Conservation (phyloP, 2,888 invertebrate species). For the Drosophila emarginata region DNA sequence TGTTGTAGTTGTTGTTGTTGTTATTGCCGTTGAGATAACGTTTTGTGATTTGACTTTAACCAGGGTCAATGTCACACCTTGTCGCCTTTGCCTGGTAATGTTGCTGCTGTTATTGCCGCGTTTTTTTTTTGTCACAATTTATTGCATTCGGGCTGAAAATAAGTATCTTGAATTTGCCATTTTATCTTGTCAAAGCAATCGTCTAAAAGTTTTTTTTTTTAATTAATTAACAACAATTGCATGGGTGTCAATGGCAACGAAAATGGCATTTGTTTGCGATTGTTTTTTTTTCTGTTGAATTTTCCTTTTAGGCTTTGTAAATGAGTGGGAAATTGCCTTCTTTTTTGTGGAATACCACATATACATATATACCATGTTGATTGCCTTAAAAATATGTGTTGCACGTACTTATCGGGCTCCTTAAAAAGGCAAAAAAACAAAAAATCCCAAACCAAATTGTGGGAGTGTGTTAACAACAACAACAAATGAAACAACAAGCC, state of each 20-base stretch:
- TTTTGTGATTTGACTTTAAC: slow-evolving; percentile 46
- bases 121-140: slow-evolving; percentile 72
- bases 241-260: slow-evolving; percentile 70
- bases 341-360: not conserved
- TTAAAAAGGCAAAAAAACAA: not conserved
- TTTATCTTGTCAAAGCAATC: slow-evolving; percentile 76
- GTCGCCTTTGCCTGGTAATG: slow-evolving; percentile 58
- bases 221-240: slow-evolving; percentile 73
- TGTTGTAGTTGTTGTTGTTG: slow-evolving; percentile 33
- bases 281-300: slow-evolving; percentile 14
- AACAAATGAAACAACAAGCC: slow-evolving; percentile 60
- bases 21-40: slow-evolving; percentile 46
- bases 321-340: slow-evolving; percentile 9
- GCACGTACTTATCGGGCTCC: slow-evolving; percentile 14
- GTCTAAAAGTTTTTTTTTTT: slow-evolving; percentile 65
- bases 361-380: slow-evolving; percentile 1
- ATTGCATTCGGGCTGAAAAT: slow-evolving; percentile 56
- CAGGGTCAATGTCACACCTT: slow-evolving; percentile 75
- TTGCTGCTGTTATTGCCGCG: slow-evolving; percentile 42
- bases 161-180: slow-evolving; percentile 48
- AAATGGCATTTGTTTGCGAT: slow-evolving; percentile 37
- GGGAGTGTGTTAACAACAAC: slow-evolving; percentile 76
- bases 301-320: slow-evolving; percentile 18
- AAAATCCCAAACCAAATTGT: slow-evolving; percentile 48
- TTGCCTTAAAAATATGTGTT: slow-evolving; percentile 12